Conservation (phyloP, 2,888 invertebrate species). For the Sphaerophoria rueppellii region DNA sequence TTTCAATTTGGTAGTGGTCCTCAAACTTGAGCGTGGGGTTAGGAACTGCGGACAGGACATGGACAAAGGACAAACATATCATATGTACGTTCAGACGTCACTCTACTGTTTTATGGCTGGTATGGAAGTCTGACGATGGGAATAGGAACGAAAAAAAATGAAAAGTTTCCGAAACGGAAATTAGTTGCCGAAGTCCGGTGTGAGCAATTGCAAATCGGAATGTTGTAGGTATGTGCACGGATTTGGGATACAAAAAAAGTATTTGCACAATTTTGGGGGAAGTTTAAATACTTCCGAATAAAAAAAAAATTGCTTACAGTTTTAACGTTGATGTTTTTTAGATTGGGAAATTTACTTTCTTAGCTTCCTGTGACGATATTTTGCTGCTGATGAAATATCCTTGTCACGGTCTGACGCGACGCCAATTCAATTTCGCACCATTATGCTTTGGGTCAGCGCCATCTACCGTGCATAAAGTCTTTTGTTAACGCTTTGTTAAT, state of each 20-base stretch:
- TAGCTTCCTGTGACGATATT: background rate
- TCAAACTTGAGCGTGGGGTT: background rate
- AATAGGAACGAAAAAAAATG: constrained; percentile 7
- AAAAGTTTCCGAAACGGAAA: constrained; percentile 57
- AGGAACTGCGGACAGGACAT: background rate
- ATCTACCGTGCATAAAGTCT: background rate
- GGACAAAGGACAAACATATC: constrained; percentile 49
- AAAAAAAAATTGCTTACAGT: constrained; percentile 8
- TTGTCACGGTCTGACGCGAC: too few relatives aligned
- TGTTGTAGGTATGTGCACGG: constrained; percentile 6
- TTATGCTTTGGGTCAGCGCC: too few relatives aligned
- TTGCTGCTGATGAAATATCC: too few relatives aligned
- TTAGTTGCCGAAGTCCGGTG: constrained; percentile 59
- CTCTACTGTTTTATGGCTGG: constrained; percentile 9
- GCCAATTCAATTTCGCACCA: too few relatives aligned
- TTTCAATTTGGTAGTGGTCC: constrained; percentile 65
- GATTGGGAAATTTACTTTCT: background rate
- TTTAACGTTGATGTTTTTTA: background rate
- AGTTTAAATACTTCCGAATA: constrained; percentile 16
- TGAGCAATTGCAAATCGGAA: constrained; percentile 68
- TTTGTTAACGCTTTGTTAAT: constrained; percentile 55
- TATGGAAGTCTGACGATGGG: background rate
- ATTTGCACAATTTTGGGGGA: background rate
- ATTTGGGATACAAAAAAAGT: background rate
- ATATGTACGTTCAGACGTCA: background rate